These are phyloP conservation scores for Gambelia wislizenii DNA, from an alignment of 2,797 vertebrate genomes.

Conservation along the genomic window DNA sequence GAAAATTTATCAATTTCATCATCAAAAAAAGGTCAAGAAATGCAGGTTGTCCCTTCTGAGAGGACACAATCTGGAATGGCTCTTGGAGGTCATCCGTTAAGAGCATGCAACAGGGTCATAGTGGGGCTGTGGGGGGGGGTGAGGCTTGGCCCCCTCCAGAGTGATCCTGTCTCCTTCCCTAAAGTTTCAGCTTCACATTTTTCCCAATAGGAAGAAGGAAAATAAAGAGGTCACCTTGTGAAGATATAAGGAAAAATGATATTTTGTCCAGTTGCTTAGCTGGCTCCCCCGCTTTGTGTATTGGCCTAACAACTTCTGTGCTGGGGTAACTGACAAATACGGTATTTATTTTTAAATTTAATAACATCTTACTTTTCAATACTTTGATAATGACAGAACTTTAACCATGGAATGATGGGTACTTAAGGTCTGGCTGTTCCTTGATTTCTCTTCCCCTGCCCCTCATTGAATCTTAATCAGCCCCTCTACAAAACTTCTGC, in stretches of 20 bases:
- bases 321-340: not conserved
- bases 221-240: not conserved
- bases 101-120: too few species aligned
- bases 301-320: not conserved
- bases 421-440: not conserved
- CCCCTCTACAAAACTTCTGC: too few species aligned
- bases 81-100: too few species aligned
- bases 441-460: not conserved
- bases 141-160: not conserved
- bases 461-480: too few species aligned
- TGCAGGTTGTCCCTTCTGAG: too few species aligned
- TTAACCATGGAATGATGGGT: not conserved
- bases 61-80: too few species aligned
- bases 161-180: not conserved
- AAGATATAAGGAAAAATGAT: not conserved
- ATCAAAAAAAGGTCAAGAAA: not conserved
- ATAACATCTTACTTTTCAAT: not conserved
- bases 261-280: not conserved
- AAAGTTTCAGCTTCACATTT: not conserved
- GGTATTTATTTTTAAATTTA: too few species aligned
- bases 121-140: not conserved
- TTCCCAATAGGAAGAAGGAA: not conserved
- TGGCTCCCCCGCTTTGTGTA: not conserved
- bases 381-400: too few species aligned
- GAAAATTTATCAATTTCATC: not conserved